Evolutionary conservation across 2,113 vertebrate species (phyloP), one percentile per base, ranked within the genome.

Genomic region (Nansenia antarctica): DNA sequence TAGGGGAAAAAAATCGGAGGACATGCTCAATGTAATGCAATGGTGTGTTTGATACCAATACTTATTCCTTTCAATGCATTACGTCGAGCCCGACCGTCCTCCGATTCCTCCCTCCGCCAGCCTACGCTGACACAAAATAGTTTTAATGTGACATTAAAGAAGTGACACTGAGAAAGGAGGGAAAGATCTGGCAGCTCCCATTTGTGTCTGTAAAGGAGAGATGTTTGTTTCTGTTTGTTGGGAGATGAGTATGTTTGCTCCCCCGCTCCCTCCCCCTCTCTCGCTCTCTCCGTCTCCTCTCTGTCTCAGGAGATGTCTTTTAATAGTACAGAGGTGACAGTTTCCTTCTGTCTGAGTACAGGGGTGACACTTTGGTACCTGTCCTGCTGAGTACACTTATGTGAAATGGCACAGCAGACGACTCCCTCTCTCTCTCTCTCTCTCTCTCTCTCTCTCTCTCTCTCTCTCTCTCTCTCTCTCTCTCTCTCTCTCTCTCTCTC

Each of bases 301-400:
- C 57, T 34, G 12, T 20, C 29, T 77, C 74, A 32, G 62, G 76
- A 80, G 82, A 82, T 67, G 83, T 85, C 77, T 89, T 89, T 89
- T 87, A 87, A 88, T 89, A 89, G 84, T 82, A 86, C 82, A 79
- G 77, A 79, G 84, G 82, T 84, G 89, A 86, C 83, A 78, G 86
- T 84, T 82, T 82, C 54, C 72, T 67, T 86, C 78, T 72, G 30
- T 6, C 69, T 39, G 71, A 75, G 76, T 71, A 47, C 45, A 1
- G 32, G 70, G 66, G 60, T 76, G 74, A 75, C 80, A 86, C 65
- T 82, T 79, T 76, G 77, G 64, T 80, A 80, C 79, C 72, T 79
- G 78, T 73, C 81, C 78, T 63, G 53, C 68, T 61, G 32, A 8
- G 37, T 52, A 26, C 42, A 27, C 24, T 24, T 45, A 22, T 58